Conservation (phyloP, 2,888 invertebrate genomes). For the Stenoptilia bipunctidactyla region DNA sequence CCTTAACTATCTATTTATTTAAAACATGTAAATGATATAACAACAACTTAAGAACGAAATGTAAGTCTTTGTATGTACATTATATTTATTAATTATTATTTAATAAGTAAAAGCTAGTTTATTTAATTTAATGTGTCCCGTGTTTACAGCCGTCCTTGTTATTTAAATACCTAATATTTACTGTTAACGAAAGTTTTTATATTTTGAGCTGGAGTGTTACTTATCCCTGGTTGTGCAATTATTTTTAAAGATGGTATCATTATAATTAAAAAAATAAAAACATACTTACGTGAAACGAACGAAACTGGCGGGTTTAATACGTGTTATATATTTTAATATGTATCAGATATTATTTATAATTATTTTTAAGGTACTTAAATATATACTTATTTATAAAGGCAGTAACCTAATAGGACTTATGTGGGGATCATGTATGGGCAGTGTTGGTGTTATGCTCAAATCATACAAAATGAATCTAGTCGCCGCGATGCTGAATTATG, state of each 20-base stretch:
- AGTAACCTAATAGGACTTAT: conserved; percentile 23
- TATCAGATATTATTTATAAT: conserved; percentile 18
- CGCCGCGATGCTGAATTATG: conserved; percentile 26
- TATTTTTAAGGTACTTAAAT: conserved; percentile 1
- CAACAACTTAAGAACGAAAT: no score
- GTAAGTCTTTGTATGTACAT: no score
- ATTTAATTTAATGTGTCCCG: background rate
- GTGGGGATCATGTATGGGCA: conserved; percentile 31
- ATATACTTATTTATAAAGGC: conserved; percentile 13
- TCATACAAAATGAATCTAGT: conserved; percentile 51
- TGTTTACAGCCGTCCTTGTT: conserved; percentile 1
- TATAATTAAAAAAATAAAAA: conserved; percentile 24
- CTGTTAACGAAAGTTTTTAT: conserved; percentile 3
- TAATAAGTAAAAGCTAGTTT: background rate
- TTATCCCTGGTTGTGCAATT: conserved; percentile 23
- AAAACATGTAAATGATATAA: no score
- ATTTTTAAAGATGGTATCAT: conserved; percentile 32
- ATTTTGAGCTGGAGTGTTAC: conserved; percentile 32
- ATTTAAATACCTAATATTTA: background rate
- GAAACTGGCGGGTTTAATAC: conserved; percentile 26
- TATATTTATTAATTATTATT: no score
- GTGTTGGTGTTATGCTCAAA: conserved; percentile 32
- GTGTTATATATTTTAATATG: conserved; percentile 14
- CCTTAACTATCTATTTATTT: no score
- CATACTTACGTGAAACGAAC: conserved; percentile 24